phyloP scores from a whole-genome alignment of 2,888 invertebrate genomes.

The Anthrax anthrax region DNA sequence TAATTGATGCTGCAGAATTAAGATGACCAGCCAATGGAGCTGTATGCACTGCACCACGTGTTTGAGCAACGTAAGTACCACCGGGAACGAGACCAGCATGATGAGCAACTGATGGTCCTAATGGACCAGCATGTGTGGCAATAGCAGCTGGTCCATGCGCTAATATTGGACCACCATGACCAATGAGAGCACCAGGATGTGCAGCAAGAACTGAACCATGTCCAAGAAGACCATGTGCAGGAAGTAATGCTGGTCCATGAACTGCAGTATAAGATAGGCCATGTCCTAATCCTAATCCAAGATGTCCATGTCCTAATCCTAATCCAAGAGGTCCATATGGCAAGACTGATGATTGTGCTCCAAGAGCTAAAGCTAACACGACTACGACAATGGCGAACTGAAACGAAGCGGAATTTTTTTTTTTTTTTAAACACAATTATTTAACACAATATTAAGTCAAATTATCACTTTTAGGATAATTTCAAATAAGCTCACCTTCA shows the following conservation, averaged over 20 bases:
- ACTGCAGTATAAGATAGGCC: slow-evolving; percentile 3
- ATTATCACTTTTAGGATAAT: neutral
- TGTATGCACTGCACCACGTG: slow-evolving; percentile 31
- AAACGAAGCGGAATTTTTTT: no score
- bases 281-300: neutral
- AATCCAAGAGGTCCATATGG: slow-evolving; percentile 10
- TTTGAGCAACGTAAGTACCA: slow-evolving; percentile 31
- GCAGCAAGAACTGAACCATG: neutral
- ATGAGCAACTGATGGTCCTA: slow-evolving; percentile 33
- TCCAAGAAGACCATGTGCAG: neutral
- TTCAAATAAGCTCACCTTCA: neutral
- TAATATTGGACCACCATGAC: slow-evolving; percentile 1
- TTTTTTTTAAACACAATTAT: no score
- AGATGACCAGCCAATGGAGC: slow-evolving; percentile 31
- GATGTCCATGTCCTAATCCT: neutral
- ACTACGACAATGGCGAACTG: slow-evolving; percentile 28
- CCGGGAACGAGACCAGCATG: slow-evolving; percentile 30
- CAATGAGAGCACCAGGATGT: neutral
- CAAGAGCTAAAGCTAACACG: slow-evolving; percentile 29
- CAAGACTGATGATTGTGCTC: slow-evolving; percentile 29
- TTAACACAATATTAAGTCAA: no score
- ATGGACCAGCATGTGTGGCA: slow-evolving; percentile 25
- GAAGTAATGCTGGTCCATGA: neutral
- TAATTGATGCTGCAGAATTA: slow-evolving; percentile 29
- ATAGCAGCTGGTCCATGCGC: slow-evolving; percentile 26